Evolutionary conservation across 2,113 vertebrate species (phyloP).

Genomic region (Anhinga anhinga): DNA sequence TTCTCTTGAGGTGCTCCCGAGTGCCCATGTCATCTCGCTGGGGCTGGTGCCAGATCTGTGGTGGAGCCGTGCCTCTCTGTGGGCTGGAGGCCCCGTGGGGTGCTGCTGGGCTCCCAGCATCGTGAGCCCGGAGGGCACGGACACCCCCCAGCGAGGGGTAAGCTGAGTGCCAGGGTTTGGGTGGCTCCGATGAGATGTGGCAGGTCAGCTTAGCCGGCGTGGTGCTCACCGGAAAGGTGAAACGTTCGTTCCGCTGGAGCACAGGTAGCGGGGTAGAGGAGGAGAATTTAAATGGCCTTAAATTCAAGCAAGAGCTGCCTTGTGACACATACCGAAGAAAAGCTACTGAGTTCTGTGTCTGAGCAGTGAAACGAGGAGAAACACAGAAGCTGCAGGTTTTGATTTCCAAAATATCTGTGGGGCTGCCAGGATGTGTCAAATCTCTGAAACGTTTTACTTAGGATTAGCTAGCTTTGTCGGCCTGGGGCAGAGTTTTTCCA

Average conservation of each 20-base stretch:
- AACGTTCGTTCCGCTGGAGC: background rate
- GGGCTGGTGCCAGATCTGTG: background rate
- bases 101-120: rapidly evolving
- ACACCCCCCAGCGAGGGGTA: background rate
- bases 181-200: background rate
- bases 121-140: rapidly evolving
- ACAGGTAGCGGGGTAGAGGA: rapidly evolving
- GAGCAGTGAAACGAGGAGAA: background rate
- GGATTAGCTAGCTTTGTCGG: background rate
- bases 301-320: background rate
- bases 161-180: background rate
- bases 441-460: background rate
- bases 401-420: background rate
- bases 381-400: background rate
- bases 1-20: background rate
- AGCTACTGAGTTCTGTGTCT: background rate
- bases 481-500: background rate
- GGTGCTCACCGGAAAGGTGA: background rate
- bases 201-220: background rate
- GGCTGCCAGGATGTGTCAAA: background rate
- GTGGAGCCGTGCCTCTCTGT: background rate
- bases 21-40: rapidly evolving
- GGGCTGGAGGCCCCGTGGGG: background rate
- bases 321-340: rapidly evolving
- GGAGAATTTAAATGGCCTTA: background rate